These are phyloP conservation scores for Pelecanoides urinatrix DNA, from an alignment of 2,113 vertebrate genomes.

Conservation along the genomic window DNA sequence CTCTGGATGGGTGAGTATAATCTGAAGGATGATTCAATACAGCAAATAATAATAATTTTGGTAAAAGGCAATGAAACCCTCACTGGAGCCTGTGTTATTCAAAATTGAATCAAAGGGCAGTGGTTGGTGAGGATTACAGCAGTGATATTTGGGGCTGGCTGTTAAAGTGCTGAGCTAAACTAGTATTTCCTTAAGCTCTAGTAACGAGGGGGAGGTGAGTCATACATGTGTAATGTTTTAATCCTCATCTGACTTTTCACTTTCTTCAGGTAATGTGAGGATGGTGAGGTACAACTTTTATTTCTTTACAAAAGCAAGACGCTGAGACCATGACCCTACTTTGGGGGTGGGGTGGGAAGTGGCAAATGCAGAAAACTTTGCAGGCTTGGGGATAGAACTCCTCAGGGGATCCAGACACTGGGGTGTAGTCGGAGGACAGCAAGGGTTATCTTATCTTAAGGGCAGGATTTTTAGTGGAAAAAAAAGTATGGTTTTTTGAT, in stretches of 20 bases:
- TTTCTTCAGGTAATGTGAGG: background rate
- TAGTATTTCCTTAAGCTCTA: background rate
- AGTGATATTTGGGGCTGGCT: background rate
- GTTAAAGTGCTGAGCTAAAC: background rate
- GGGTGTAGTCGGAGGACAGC: background rate
- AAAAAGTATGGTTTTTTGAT: background rate
- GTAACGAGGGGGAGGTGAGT: background rate
- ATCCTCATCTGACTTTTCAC: background rate
- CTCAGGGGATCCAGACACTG: background rate
- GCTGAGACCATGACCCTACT: background rate
- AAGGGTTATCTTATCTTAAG: background rate
- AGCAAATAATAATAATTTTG: background rate
- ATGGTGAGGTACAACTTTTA: background rate
- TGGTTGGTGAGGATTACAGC: background rate
- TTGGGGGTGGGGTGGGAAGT: background rate
- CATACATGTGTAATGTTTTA: background rate
- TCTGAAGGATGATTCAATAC: background rate
- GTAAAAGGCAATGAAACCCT: background rate
- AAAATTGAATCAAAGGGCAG: background rate
- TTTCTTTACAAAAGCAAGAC: background rate
- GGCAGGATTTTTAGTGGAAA: background rate
- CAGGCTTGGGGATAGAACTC: background rate
- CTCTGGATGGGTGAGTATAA: conserved; percentile 86
- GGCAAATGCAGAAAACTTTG: background rate
- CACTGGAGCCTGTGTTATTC: background rate